These are phyloP conservation scores for Synchiropus splendidus DNA, from an alignment of 2,113 vertebrate species.

Conservation along the genomic window DNA sequence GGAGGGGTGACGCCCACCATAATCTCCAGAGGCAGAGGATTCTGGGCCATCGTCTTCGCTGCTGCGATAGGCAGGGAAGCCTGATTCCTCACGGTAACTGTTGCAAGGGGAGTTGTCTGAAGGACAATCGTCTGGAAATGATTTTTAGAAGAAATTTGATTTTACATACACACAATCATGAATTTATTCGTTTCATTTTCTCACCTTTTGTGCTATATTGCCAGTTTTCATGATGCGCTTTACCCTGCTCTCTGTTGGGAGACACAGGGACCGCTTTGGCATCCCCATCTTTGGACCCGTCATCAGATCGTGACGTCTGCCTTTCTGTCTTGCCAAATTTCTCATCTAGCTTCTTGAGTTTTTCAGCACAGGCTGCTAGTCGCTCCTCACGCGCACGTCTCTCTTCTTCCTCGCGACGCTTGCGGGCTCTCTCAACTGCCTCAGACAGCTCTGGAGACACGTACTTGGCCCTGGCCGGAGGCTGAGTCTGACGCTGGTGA, in stretches of 20 bases:
- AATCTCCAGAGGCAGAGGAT: slow-evolving; percentile 78
- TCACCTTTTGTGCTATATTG: slow-evolving; percentile 74
- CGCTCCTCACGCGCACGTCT: slow-evolving; percentile 84
- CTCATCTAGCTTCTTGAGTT: slow-evolving; percentile 93
- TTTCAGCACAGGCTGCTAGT: slow-evolving; percentile 89
- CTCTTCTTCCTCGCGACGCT: slow-evolving; percentile 88
- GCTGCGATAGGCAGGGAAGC: slow-evolving; percentile 59
- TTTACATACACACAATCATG: too few species aligned
- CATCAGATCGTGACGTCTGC: slow-evolving; percentile 65
- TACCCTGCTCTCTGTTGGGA: slow-evolving; percentile 63
- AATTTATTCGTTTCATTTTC: background rate
- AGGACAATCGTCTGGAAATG: slow-evolving; percentile 49
- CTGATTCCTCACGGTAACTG: slow-evolving; percentile 70
- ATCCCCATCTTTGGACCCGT: slow-evolving; percentile 63
- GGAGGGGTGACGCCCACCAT: slow-evolving; percentile 69
- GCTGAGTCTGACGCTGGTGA: slow-evolving; percentile 54
- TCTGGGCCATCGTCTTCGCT: slow-evolving; percentile 80
- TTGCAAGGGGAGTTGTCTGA: slow-evolving; percentile 58
- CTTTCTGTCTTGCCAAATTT: slow-evolving; percentile 83
- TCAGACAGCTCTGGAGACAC: slow-evolving; percentile 85
- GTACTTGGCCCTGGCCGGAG: slow-evolving; percentile 78
- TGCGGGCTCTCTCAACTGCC: slow-evolving; percentile 86
- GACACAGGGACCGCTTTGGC: slow-evolving; percentile 58
- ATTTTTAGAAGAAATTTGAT: too few species aligned
- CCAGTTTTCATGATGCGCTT: slow-evolving; percentile 64